Evolutionary conservation across 2,888 invertebrate genomes (phyloP), one percentile per base, ranked within the genome.

Genomic region (Autographa gamma): DNA sequence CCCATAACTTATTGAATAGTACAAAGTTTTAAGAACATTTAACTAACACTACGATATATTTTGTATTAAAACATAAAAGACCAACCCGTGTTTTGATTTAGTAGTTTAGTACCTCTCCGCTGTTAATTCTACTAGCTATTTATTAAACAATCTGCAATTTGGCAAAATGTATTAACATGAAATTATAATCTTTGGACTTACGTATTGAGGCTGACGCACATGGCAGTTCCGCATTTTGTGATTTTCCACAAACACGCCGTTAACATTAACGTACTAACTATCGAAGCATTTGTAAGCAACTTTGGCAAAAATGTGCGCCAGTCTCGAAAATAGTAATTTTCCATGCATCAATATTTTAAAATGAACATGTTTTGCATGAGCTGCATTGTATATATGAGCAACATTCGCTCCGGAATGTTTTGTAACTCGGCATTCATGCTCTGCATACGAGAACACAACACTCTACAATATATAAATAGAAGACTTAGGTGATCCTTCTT

Each of bases 61-160:
- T 94, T 94, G 85, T 93, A 95, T 95, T 95, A 95, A 95, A 95
- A 91, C 89, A 90, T 94, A 93, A 95, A 95, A 94, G 93, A 93
- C 92, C 91, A 90, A 93, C 86, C 81, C 90, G 93, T 94, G 93
- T 95, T 95, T 95, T 95, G 93, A 95, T 95, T 95, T 95, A 89
- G 95, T 95, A 95, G 95, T 84, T 90, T 95, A 95, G 95, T 89
- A 93, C 95, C 95, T 92, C 71, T 91, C 88, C 83, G 71, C 69
- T 89, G 83, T 85, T 81, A 80, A 77, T 80, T 84, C 80, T 73
- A 78, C 71, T 77, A 78, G 68, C 43, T 67, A 69, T 67, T 63
- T 61, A 69, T 70, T 77, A 70, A 52, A 38, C 54, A 56, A 61
- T 52, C 8, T 58, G 16, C 58, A 19, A 66, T 66, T 75, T 73